Percentiles rank a stretch among this genome's conserved stretches.
These are phyloP conservation scores for Dysmachus trigonus DNA, from an alignment of 2,888 invertebrate species.

Conservation along the genomic window DNA sequence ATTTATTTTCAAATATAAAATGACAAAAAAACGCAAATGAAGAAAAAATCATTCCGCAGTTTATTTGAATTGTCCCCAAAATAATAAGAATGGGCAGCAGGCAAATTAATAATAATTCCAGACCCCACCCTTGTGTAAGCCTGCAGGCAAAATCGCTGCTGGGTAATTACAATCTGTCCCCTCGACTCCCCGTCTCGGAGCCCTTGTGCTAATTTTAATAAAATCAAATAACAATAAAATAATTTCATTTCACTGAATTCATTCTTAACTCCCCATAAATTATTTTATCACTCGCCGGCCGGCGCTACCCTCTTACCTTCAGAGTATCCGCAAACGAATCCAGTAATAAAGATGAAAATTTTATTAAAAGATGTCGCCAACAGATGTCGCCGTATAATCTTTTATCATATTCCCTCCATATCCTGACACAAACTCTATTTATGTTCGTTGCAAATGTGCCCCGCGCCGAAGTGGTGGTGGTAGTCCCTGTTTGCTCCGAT, in stretches of 20 bases:
- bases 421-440: conserved; percentile 58
- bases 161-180: neutral
- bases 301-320: neutral
- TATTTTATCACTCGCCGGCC: conserved; percentile 51
- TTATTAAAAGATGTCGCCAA: conserved; percentile 66
- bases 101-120: neutral
- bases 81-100: neutral
- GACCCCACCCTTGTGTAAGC: neutral
- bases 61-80: neutral
- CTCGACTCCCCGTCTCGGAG: neutral
- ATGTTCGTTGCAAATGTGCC: conserved; percentile 42
- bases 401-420: conserved; percentile 65
- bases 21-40: too few relatives aligned
- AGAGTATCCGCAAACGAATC: conserved; percentile 55
- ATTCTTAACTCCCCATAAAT: conserved; percentile 50
- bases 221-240: conserved; percentile 51
- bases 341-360: conserved; percentile 66
- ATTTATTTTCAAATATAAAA: too few relatives aligned
- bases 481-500: conserved; percentile 17
- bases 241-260: conserved; percentile 47
- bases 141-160: neutral
- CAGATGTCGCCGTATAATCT: conserved; percentile 66
- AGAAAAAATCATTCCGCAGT: neutral
- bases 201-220: conserved; percentile 40
- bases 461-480: neutral